Conservation (phyloP, 2,113 vertebrate genomes). For the Rhinopomastus cyanomelas region DNA sequence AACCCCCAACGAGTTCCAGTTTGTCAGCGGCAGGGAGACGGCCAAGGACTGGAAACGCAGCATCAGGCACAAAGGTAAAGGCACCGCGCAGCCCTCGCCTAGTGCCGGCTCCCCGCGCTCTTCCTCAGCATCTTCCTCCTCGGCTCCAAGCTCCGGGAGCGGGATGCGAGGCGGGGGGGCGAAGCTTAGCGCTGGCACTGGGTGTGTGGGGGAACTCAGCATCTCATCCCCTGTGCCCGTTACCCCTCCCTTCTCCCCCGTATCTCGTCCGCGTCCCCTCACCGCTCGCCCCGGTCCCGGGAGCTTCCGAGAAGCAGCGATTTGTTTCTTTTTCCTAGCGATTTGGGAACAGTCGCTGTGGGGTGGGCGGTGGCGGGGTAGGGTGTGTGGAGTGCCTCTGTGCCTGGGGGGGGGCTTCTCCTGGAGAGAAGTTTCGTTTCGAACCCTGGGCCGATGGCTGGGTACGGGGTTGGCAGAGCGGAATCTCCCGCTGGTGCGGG, state of each 20-base stretch:
- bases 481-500: not conserved
- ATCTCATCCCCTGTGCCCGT: not conserved
- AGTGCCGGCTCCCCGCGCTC: not conserved
- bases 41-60: slow-evolving; percentile 98
- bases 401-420: too few species aligned
- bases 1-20: slow-evolving; percentile 98
- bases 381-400: not conserved
- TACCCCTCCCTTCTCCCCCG: not conserved
- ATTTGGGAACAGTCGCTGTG: not conserved
- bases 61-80: slow-evolving; percentile 95
- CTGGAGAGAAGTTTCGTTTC: not conserved
- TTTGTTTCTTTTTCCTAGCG: not conserved
- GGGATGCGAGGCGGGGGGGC: not conserved
- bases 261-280: not conserved
- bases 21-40: slow-evolving; percentile 97
- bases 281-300: not conserved
- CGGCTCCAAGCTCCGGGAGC: not conserved
- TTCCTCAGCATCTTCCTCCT: not conserved
- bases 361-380: not conserved
- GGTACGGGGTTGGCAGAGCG: not conserved
- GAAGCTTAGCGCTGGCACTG: not conserved
- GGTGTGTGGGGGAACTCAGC: not conserved
- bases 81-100: not conserved
- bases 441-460: not conserved
- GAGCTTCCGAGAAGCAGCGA: not conserved